Conservation (phyloP, 2,797 vertebrate species). For the Bryconaethiops microstoma region DNA sequence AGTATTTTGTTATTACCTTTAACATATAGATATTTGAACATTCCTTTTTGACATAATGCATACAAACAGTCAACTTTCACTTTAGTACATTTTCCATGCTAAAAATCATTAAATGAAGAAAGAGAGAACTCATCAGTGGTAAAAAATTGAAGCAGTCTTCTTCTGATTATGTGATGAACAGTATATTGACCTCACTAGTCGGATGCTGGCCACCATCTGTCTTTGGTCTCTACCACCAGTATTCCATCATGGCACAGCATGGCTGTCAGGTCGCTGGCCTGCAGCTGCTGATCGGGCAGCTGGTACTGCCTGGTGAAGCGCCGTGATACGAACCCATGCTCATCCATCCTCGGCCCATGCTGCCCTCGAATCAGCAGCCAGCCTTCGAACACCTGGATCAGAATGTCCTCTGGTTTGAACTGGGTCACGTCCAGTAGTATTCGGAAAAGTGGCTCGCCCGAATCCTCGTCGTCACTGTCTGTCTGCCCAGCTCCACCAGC, state of each 20-base stretch:
- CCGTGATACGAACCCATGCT: constrained; percentile 81
- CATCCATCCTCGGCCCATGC: constrained; percentile 81
- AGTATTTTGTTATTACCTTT: not conserved
- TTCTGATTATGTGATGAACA: constrained; percentile 1
- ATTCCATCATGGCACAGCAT: constrained; percentile 84
- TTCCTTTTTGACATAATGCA: not conserved
- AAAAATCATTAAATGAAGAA: not conserved
- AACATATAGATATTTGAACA: not conserved
- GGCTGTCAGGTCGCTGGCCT: constrained; percentile 76
- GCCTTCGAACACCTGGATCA: constrained; percentile 85
- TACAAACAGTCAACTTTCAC: not conserved
- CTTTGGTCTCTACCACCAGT: constrained; percentile 81
- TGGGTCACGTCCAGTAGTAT: constrained; percentile 83
- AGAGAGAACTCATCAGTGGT: not conserved
- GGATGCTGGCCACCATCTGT: constrained; percentile 51
- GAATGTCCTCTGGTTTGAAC: constrained; percentile 84
- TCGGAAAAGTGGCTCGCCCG: constrained; percentile 65
- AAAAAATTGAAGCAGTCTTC: not conserved
- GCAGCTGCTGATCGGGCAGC: constrained; percentile 71
- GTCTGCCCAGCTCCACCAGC: not conserved
- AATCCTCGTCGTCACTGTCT: constrained; percentile 42
- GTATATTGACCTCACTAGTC: constrained; percentile 27
- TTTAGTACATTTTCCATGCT: not conserved
- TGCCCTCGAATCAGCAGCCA: constrained; percentile 83
- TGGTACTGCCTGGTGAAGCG: constrained; percentile 83